These are phyloP conservation scores for Petrolisthes manimaculis DNA, from an alignment of 2,888 invertebrate species.

Conservation along the genomic window DNA sequence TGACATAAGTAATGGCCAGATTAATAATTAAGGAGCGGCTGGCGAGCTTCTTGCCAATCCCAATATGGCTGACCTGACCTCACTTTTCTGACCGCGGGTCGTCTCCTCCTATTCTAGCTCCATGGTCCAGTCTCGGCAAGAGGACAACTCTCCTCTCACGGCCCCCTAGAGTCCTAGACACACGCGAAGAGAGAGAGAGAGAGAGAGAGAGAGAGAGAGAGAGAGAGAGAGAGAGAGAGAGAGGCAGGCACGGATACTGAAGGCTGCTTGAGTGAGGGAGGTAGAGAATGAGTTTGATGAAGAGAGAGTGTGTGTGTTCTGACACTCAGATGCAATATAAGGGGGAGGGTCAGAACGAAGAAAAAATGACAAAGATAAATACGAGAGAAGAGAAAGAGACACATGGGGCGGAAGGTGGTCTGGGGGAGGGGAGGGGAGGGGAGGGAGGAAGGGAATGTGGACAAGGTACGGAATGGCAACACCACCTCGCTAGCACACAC, in stretches of 20 bases:
- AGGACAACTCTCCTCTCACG: too few relatives aligned
- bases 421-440: slow-evolving; percentile 18
- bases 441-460: background rate
- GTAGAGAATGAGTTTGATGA: too few relatives aligned
- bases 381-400: slow-evolving; percentile 21
- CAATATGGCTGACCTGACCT: too few relatives aligned
- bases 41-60: too few relatives aligned
- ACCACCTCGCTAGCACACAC: slow-evolving; percentile 8
- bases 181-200: slow-evolving; percentile 2
- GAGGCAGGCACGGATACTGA: slow-evolving; percentile 24
- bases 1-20: too few relatives aligned
- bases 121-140: too few relatives aligned
- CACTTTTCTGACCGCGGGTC: too few relatives aligned
- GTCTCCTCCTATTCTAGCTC: too few relatives aligned
- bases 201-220: slow-evolving; percentile 41
- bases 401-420: slow-evolving; percentile 20
- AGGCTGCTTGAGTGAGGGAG: background rate
- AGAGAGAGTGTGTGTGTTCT: slow-evolving; percentile 5
- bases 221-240: slow-evolving; percentile 43
- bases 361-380: background rate
- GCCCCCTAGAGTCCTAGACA: background rate
- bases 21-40: too few relatives aligned
- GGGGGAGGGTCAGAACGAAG: slow-evolving; percentile 27
- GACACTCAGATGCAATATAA: background rate
- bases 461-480: slow-evolving; percentile 43